Conservation (phyloP, 2,113 vertebrate species). For the Calyptomena viridis region DNA sequence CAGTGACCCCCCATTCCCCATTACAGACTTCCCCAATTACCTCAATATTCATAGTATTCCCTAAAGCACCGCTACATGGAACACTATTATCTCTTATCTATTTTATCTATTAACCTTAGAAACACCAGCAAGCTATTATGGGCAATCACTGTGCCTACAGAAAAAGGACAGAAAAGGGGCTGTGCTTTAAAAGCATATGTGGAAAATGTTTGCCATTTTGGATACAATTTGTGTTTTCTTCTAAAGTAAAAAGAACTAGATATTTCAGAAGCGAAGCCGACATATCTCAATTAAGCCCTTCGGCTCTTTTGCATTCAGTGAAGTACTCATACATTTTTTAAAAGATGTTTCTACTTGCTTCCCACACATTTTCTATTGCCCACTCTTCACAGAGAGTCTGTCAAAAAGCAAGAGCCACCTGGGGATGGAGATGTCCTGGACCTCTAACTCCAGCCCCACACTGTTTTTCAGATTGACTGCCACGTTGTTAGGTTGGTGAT, state of each 20-base stretch:
- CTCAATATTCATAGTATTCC: slow-evolving; percentile 39
- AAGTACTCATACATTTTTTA: neutral
- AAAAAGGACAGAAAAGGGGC: neutral
- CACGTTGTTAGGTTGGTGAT: neutral
- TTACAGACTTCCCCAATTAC: slow-evolving; percentile 39
- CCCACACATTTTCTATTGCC: neutral
- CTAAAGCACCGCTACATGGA: slow-evolving; percentile 1
- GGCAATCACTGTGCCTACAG: neutral
- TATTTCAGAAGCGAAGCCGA: neutral
- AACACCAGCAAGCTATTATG: neutral
- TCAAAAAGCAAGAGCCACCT: neutral
- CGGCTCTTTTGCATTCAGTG: neutral
- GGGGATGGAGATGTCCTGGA: neutral
- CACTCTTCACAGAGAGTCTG: neutral
- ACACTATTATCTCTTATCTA: slow-evolving; percentile 12
- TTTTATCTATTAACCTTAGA: slow-evolving; percentile 43
- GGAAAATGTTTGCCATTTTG: neutral
- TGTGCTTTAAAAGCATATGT: neutral
- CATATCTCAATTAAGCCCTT: neutral
- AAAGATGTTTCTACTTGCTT: neutral
- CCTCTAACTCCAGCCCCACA: neutral
- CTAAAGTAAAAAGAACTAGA: neutral
- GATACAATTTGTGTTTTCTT: neutral
- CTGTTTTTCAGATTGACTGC: neutral
- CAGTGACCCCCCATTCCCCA: neutral